Percentiles rank a stretch among this genome's conserved stretches.
phyloP scores from a whole-genome alignment of 2,797 vertebrate species.

The Parotocinclus haroldoi region DNA sequence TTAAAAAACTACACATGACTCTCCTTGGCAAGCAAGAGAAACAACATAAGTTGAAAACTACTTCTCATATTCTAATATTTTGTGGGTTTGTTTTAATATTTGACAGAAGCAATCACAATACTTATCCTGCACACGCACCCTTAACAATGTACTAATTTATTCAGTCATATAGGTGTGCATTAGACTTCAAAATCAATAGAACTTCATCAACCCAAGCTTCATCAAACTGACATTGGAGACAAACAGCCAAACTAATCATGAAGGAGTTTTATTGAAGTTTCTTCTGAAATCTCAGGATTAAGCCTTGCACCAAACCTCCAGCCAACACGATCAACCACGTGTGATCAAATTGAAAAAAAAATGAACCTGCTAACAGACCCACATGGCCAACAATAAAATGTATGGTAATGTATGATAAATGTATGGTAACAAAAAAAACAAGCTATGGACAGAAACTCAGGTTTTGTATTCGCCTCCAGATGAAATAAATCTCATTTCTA shows the following conservation, averaged over 20 bases:
- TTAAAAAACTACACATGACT: no score
- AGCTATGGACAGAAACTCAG: no score
- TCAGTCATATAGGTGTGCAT: slow-evolving; percentile 5
- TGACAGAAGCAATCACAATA: slow-evolving; percentile 12
- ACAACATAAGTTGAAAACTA: background rate
- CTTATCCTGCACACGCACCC: slow-evolving; percentile 20
- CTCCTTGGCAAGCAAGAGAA: no score
- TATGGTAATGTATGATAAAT: no score
- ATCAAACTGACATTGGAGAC: background rate
- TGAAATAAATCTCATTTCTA: no score
- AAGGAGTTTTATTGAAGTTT: slow-evolving; percentile 2
- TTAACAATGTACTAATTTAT: background rate
- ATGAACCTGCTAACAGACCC: no score
- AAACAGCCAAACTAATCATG: slow-evolving; percentile 4
- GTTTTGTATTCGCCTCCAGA: no score
- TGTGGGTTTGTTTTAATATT: slow-evolving; percentile 1
- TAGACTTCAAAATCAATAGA: slow-evolving; percentile 1
- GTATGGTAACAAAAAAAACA: no score
- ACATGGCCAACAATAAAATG: no score
- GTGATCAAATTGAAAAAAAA: no score
- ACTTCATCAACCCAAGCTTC: background rate
- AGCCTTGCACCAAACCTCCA: no score
- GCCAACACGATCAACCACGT: background rate
- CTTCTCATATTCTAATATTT: background rate
- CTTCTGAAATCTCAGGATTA: background rate